These are phyloP conservation scores for Alviniconcha strummeri DNA, from an alignment of 2,888 invertebrate genomes.

Conservation along the genomic window DNA sequence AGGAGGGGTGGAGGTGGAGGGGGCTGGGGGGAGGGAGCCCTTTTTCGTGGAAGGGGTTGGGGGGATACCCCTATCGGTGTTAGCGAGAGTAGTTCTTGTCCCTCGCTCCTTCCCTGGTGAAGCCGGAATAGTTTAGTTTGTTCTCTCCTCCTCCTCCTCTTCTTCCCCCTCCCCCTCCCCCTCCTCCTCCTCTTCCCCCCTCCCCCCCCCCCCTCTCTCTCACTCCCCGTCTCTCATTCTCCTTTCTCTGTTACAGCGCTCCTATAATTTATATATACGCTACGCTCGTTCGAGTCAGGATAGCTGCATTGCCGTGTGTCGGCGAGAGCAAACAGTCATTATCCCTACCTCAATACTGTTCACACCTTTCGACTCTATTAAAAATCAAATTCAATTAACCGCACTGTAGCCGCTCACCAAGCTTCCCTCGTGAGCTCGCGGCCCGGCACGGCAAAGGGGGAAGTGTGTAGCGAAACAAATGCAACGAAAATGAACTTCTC, in stretches of 20 bases:
- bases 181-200: neutral
- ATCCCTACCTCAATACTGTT: conserved; percentile 36
- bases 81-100: too few relatives aligned
- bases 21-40: too few relatives aligned
- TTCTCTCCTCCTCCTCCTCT: neutral
- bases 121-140: too few relatives aligned
- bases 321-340: conserved; percentile 40
- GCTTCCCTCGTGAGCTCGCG: too few relatives aligned
- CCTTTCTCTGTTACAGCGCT: too few relatives aligned
- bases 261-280: neutral
- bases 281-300: conserved; percentile 19
- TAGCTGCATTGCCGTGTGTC: neutral
- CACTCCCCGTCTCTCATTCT: neutral
- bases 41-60: too few relatives aligned
- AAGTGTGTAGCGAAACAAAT: neutral
- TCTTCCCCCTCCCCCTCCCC: neutral
- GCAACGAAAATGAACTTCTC: neutral
- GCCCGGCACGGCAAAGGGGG: neutral
- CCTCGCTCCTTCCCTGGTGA: too few relatives aligned
- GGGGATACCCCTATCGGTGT: too few relatives aligned
- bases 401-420: neutral
- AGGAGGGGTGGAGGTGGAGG: too few relatives aligned
- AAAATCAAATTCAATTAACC: conserved; percentile 41
- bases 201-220: neutral
- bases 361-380: conserved; percentile 40